phyloP scores from a whole-genome alignment of 92 coral and sea anemone genomes.

The Epizoanthus ramosus region DNA sequence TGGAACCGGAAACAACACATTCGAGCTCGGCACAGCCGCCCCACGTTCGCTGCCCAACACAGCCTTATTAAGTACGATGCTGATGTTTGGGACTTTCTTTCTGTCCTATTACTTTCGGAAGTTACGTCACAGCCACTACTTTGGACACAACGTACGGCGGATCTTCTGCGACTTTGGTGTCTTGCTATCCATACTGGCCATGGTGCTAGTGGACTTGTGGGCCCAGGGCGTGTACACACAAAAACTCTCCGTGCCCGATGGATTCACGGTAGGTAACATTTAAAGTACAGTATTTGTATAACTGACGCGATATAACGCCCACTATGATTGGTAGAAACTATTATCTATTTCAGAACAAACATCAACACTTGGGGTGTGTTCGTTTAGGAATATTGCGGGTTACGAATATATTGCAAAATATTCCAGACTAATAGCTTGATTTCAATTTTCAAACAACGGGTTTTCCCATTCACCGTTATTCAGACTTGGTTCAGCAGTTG shows the following conservation, averaged over 20 bases:
- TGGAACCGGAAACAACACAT: slow-evolving; percentile 4
- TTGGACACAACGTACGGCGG: slow-evolving; percentile 81
- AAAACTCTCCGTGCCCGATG: slow-evolving; percentile 80
- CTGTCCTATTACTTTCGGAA: slow-evolving; percentile 80
- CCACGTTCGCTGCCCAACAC: slow-evolving; percentile 62
- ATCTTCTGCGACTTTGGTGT: slow-evolving; percentile 96
- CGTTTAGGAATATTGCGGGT: no score
- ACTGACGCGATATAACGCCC: no score
- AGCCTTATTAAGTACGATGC: slow-evolving; percentile 80
- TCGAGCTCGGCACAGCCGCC: slow-evolving; percentile 12
- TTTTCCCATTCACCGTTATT: no score
- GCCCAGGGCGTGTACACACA: slow-evolving; percentile 72
- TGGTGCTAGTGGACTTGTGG: slow-evolving; percentile 80
- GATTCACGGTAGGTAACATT: slow-evolving; percentile 55
- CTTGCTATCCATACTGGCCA: slow-evolving; percentile 85
- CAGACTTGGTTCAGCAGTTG: no score
- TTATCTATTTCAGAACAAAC: no score
- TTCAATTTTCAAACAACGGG: no score
- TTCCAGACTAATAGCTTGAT: no score
- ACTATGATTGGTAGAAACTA: no score
- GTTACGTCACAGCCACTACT: slow-evolving; percentile 92
- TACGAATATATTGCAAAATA: no score
- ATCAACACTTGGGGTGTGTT: no score
- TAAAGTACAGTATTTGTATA: background rate
- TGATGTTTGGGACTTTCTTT: slow-evolving; percentile 91